phyloP scores from a whole-genome alignment of 2,797 vertebrate species.

The Trichosurus vulpecula region DNA sequence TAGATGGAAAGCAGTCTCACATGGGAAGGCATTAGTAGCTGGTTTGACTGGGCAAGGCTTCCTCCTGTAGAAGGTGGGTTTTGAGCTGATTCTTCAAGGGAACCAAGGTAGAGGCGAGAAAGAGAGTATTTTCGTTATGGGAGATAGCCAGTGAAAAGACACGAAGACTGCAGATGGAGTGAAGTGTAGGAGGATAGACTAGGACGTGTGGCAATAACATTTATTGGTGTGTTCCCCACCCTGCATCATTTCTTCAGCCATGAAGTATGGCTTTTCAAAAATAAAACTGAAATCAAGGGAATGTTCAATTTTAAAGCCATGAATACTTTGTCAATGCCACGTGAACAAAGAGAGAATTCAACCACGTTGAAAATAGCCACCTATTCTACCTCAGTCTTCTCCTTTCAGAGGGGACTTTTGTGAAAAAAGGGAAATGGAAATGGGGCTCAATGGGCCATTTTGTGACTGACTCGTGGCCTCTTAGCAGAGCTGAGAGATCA shows the following conservation, averaged over 20 bases:
- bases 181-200: neutral
- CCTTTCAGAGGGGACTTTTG: constrained; percentile 22
- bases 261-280: constrained; percentile 71
- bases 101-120: neutral
- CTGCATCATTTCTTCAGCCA: constrained; percentile 60
- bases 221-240: constrained; percentile 6
- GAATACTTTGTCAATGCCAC: constrained; percentile 62
- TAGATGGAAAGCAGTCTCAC: neutral
- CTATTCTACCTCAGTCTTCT: neutral
- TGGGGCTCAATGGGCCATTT: neutral
- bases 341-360: constrained; percentile 41
- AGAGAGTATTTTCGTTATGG: neutral
- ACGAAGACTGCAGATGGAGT: neutral
- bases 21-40: neutral
- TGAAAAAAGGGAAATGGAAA: constrained; percentile 8
- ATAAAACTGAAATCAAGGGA: constrained; percentile 66
- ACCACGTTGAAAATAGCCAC: constrained; percentile 38
- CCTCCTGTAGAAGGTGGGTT: neutral
- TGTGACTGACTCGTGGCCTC: neutral
- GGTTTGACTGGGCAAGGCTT: neutral
- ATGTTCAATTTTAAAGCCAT: constrained; percentile 64
- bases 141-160: neutral
- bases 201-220: neutral
- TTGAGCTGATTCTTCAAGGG: neutral
- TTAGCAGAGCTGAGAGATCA: neutral